These are phyloP conservation scores for Petrolisthes cinctipes DNA, from an alignment of 2,888 invertebrate genomes.

Conservation along the genomic window DNA sequence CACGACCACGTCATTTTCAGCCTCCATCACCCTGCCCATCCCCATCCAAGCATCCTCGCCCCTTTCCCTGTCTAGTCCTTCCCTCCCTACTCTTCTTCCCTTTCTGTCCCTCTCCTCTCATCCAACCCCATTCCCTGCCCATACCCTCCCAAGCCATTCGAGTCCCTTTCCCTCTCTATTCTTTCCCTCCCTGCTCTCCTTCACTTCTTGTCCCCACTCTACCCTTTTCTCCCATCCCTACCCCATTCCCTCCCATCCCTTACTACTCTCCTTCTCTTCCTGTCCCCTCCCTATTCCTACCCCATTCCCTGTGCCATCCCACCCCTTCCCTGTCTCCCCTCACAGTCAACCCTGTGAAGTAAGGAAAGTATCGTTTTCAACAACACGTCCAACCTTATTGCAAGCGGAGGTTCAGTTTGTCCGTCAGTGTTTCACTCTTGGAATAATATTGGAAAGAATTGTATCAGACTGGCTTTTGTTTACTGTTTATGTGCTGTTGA, in stretches of 20 bases:
- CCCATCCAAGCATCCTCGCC: background rate
- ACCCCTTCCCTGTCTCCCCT: background rate
- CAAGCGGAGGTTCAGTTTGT: no score
- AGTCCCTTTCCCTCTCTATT: no score
- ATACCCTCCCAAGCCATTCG: background rate
- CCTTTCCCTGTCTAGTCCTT: background rate
- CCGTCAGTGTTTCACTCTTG: no score
- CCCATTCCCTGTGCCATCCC: background rate
- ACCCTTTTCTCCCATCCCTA: background rate
- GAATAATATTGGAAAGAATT: no score
- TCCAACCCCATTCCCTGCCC: background rate
- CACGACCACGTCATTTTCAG: slow-evolving; percentile 10
- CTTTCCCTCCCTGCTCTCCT: background rate
- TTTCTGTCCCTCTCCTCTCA: background rate
- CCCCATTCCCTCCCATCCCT: background rate
- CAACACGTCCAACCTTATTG: no score
- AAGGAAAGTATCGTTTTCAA: no score
- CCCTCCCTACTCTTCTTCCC: background rate
- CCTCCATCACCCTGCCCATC: background rate
- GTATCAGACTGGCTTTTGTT: background rate
- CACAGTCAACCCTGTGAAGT: no score
- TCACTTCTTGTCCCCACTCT: background rate
- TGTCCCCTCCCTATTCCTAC: background rate
- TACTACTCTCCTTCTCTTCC: background rate
- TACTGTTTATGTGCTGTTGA: background rate